phyloP scores from a whole-genome alignment of 2,113 vertebrate genomes.

The Lasiurus cinereus region DNA sequence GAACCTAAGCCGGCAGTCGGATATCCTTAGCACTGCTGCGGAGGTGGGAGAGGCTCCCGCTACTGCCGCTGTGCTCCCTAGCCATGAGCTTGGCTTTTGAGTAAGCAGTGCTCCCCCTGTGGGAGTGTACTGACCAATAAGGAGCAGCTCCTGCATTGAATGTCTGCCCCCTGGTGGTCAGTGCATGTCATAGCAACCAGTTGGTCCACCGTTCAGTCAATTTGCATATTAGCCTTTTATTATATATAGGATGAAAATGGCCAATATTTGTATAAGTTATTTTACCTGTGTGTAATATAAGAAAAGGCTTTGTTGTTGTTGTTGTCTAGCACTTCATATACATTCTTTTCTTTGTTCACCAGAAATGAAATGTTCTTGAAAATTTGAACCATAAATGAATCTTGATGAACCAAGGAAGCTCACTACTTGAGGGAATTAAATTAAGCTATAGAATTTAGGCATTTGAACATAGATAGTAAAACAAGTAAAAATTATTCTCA shows the following conservation, averaged over 20 bases:
- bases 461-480: slow-evolving; percentile 34
- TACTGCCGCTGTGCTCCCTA: no score
- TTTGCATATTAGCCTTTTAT: no score
- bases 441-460: background rate
- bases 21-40: accelerated
- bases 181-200: no score
- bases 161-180: no score
- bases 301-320: background rate
- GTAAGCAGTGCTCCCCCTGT: no score
- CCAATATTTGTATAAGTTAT: background rate
- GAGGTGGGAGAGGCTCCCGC: no score
- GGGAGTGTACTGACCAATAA: no score
- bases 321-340: background rate
- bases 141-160: no score
- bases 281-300: background rate
- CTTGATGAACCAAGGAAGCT: background rate
- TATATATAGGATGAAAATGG: background rate
- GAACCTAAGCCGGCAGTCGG: no score
- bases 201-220: no score
- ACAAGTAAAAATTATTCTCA: background rate
- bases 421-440: slow-evolving; percentile 37
- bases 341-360: background rate
- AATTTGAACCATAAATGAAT: background rate
- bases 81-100: no score
- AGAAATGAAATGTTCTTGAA: background rate